Evolutionary conservation across 1,140 invertebrate species (phyloP), one percentile per base, ranked within the genome.

Genomic region (Drosophila neocordata): DNA sequence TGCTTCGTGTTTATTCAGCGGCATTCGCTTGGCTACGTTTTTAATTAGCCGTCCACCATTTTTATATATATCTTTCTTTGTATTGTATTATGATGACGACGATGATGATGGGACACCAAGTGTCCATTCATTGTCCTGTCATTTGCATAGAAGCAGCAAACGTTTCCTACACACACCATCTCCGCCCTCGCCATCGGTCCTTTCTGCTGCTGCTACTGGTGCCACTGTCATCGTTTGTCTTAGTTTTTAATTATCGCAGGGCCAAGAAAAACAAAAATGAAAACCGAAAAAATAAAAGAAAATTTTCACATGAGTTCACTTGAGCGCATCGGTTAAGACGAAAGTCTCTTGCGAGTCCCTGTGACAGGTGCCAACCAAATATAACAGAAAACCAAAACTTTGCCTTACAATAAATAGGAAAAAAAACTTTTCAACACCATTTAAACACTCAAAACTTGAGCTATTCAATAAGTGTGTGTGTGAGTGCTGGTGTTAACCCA

Each of bases 271-370:
- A 31, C 4, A 3, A 31, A 31, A 31, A 31, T 6, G 27, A 31
- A 31, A 31, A 31, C 27, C 27, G 1, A 31, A 80, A 61, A 69
- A 76, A 63, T 60, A 83, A 65, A 79, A 62, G 53, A 48, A 64
- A 71, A 76, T 80, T 79, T 90, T 85, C 78, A 84, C 88, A 90
- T 79, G 88, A 90, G 80, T 90, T 90, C 88, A 90, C 80, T 77
- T 77, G 83, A 85, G 79, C 77, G 68, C 70, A 63, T 81, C 53
- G 62, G 38, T 31, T 8, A 24, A 35, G 31, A 59, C 34, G 52
- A 55, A 56, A 27, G 7, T 34, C 22, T 52, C 34, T 31, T 55
- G 12, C 20, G 15, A 12, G 6, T 44, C 41, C 41, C 13, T 15
- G 15, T 15, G 57, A 44, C 57, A 57, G 58, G 65, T 58, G 55